Evolutionary conservation across 1,140 invertebrate species (phyloP), one percentile per base, ranked within the genome.

Genomic region (Drosophila arawakana): DNA sequence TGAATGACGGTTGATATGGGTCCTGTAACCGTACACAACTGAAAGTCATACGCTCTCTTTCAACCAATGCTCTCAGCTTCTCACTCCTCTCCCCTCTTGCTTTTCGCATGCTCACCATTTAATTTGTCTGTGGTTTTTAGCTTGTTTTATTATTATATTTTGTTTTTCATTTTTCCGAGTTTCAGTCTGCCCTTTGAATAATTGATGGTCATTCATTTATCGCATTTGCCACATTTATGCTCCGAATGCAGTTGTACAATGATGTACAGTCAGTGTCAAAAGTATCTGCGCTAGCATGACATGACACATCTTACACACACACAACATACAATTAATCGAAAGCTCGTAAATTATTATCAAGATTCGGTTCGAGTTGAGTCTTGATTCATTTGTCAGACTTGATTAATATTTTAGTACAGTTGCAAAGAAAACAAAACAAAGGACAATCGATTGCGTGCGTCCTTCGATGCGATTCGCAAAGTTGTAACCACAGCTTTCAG

Each of bases 201-300:
- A 73, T 55, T 73, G 63, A 68, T 60, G 63, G 47, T 11, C 41
- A 55, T 68, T 55, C 71, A 57, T 73, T 61, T 73, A 47, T 73
- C 46, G 50, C 11, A 18, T 21, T 18, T 62, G 15, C 21, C 39
- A 10, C 39, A 41, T 11, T 11, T 41, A 41, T 41, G 9, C 39
- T 41, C 8, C 3, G 46, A 8, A 21, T 47, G 46, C 46, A 47
- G 46, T 21, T 21, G 13, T 7, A 1, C 25, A 0, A 18, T 11
- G 49, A 15, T 18, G 60, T 63, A 63, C 60, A 50, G 60, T 63
- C 35, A 15, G 21, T 18, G 62, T 6, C 37, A 43, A 52, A 52
- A 30, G 6, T 34, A n/a, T 34, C 9, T 52, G 49, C 25, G n/a
- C 21, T 34, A 41, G 9, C 10, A 41, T 41, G 10, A 41, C 39